Base-by-base conservation (phyloP, 2,113 vertebrate species). In the Oxyura jamaicensis region DNA sequence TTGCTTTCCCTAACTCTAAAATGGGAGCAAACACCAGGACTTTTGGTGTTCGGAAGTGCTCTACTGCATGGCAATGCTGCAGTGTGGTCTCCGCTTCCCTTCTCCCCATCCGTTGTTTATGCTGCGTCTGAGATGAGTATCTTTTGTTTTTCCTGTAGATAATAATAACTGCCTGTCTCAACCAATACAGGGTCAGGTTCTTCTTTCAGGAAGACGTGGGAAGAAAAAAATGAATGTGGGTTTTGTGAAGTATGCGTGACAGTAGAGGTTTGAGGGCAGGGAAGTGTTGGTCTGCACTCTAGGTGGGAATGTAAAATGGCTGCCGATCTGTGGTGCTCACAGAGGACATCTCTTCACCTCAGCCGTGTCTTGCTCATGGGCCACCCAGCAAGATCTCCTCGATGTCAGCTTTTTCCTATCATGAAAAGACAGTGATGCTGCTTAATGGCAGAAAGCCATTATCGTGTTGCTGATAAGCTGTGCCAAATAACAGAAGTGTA, bases 121-220 rank as follows among this genome's bases (percentile, higher is more conserved):
- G 0, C 68, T 81, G 52, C 63, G 22, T 53, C 17, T 33, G 56
- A 93, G 86, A 96, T 95, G 68, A 75, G 6, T 95, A 93, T 93
- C 92, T 93, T 58, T 46, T 78, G 86, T 52, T 94, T 93, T 95
- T 96, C 92, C 91, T 95, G 91, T 84, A 55, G 90, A 77, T 95
- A 95, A 88, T 96, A 75, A 87, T 78, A 90, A 91, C 68, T 83
- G 65, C 46, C 63, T 87, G 58, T 73, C 71, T 87, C 63, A 39
- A 28, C 62, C 31, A 26, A 3, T 55, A 23, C n/a, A 42, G 31
- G 63, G 76, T 71, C 58, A 85, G 31, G 46, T 88, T 83, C 55
- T 80, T 89, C 84, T 87, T 91, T 92, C 69, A 94, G 89, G 89
- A 96, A 76, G 89, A 92, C 0, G 10, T 91, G 74, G 77, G 91